These are phyloP conservation scores for Lepidurus couesii DNA, from an alignment of 1,140 invertebrate genomes.

Conservation along the genomic window DNA sequence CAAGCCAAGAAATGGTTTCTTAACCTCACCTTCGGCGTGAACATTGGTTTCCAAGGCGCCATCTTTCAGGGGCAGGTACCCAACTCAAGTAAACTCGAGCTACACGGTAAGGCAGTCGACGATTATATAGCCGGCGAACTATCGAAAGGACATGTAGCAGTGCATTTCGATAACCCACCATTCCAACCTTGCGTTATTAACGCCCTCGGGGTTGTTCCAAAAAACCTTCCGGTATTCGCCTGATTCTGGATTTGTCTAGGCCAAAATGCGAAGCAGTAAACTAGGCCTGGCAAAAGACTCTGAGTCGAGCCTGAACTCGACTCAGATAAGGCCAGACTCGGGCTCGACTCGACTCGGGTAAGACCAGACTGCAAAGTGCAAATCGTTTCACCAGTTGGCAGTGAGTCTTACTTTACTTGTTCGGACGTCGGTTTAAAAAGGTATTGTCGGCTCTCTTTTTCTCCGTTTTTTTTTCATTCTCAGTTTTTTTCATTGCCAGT, in stretches of 20 bases:
- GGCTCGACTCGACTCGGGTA: no score
- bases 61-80: background rate
- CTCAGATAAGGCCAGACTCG: no score
- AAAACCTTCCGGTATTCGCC: background rate
- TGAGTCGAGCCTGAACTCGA: no score
- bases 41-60: background rate
- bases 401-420: no score
- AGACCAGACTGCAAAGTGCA: no score
- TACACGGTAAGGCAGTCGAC: background rate
- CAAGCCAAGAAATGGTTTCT: background rate
- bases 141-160: background rate
- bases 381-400: no score
- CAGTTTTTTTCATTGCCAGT: no score
- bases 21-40: background rate
- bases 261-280: background rate
- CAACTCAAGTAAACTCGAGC: background rate
- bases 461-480: no score
- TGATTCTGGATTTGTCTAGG: background rate
- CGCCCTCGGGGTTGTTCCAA: background rate
- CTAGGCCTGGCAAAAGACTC: no score
- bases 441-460: no score
- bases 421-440: no score
- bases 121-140: background rate
- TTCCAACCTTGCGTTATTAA: background rate
- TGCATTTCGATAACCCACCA: background rate